Evolutionary conservation across 2,797 vertebrate genomes (phyloP), one percentile per base, ranked within the genome.

Genomic region (Chrysocyon brachyurus): DNA sequence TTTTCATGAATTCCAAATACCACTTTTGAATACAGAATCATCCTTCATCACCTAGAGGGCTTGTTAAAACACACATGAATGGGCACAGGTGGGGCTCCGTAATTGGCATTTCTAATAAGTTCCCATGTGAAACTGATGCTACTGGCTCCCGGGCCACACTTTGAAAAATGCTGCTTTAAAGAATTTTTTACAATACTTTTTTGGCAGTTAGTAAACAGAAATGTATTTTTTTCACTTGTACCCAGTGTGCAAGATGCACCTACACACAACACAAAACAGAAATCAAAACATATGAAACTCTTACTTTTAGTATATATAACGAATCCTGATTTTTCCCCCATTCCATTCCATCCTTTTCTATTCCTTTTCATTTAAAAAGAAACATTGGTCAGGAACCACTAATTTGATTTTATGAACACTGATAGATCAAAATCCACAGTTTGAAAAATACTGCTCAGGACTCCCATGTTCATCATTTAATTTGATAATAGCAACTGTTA

Each of bases 391-490:
- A 90, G 36, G 16, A 94, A 57, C 68, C 81, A 92, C 28, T 90
- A n/a, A 72, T 31, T 59, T 93, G 15, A 77, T 85, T 82, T 54
- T n/a, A 82, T 66, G 40, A 85, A 17, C 14, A 46, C 21, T 86
- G 40, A 52, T 22, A 26, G 17, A 57, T 57, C 24, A 75, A 87
- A 52, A 86, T 16, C 61, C 52, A 28, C 14, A 72, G 10, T 84
- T 81, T 84, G 70, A 87, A 96, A 96, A 96, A 54, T 63, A 75
- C 24, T 84, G 19, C 24, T 94, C 33, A 90, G 28, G 49, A 78
- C 8, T 89, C 28, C n/a, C 14, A 52, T 63, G 21, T 46, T 94
- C 24, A 54, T 78, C 61, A 92, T 56, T 66, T 66, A 92, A 73
- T 79, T 94, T 83, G 33, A 86, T 40, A 66, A 93, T 77, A 92